These are phyloP conservation scores for Cremastinae sp. DNA, from an alignment of 2,888 invertebrate species.

Conservation along the genomic window DNA sequence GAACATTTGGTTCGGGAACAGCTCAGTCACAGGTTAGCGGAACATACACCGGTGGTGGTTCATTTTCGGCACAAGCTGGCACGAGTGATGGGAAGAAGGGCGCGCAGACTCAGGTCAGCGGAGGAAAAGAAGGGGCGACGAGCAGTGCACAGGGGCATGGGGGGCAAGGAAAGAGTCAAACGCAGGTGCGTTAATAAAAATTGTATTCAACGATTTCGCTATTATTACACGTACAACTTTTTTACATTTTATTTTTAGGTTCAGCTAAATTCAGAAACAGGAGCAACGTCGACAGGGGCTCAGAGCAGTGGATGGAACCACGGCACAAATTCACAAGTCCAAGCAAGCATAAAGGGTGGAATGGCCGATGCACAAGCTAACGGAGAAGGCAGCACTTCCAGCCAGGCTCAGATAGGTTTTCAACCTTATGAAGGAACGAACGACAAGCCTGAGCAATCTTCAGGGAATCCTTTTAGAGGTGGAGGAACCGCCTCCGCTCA, in stretches of 20 bases:
- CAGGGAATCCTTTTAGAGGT: constrained; percentile 84
- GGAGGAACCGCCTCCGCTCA: constrained; percentile 90
- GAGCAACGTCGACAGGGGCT: constrained; percentile 88
- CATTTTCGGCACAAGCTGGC: constrained; percentile 91
- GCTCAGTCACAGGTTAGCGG: constrained; percentile 92
- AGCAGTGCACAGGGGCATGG: constrained; percentile 89
- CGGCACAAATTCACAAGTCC: constrained; percentile 89
- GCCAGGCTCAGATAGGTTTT: constrained; percentile 94
- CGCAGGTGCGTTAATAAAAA: no score
- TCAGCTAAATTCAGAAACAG: constrained; percentile 88
- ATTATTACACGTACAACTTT: no score
- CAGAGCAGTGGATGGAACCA: constrained; percentile 89
- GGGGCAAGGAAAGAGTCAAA: constrained; percentile 88
- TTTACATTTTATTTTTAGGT: no score
- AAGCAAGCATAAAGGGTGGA: constrained; percentile 90
- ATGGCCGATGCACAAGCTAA: constrained; percentile 93
- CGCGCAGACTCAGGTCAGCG: constrained; percentile 86
- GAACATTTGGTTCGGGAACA: constrained; percentile 87
- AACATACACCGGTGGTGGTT: constrained; percentile 88
- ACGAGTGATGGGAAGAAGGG: constrained; percentile 88
- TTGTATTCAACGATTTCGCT: no score
- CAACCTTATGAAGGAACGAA: constrained; percentile 84
- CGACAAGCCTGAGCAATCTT: constrained; percentile 81
- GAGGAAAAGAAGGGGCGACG: constrained; percentile 87
- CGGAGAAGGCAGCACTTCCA: constrained; percentile 91